These are phyloP conservation scores for Drepana arcuata DNA, from an alignment of 1,140 invertebrate genomes.

Conservation along the genomic window DNA sequence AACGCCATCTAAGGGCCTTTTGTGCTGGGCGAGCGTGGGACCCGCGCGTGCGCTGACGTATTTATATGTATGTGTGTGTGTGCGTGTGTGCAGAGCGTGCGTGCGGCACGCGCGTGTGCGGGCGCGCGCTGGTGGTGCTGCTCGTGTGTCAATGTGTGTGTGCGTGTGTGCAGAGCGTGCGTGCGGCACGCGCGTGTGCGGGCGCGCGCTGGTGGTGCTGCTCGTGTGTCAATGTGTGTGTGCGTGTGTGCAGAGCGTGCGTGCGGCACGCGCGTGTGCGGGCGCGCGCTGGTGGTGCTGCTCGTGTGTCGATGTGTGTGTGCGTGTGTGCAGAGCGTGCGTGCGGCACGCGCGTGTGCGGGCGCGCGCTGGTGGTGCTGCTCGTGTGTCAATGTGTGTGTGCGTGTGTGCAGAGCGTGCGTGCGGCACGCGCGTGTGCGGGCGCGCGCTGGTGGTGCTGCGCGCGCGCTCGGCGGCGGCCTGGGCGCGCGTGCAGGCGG, in stretches of 20 bases:
- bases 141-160: too few relatives aligned
- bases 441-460: constrained; percentile 84
- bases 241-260: constrained; percentile 73
- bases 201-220: constrained; percentile 82
- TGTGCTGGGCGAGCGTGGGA: too few relatives aligned
- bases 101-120: constrained; percentile 84
- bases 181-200: constrained; percentile 86
- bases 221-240: constrained; percentile 72
- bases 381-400: constrained; percentile 81
- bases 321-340: constrained; percentile 73
- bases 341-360: constrained; percentile 86
- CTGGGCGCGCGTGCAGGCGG: constrained; percentile 87
- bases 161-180: constrained; percentile 73
- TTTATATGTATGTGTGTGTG: too few relatives aligned
- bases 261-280: constrained; percentile 86
- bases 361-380: constrained; percentile 82
- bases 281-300: constrained; percentile 82
- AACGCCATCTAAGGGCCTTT: too few relatives aligned
- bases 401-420: constrained; percentile 75
- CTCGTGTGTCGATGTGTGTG: constrained; percentile 72
- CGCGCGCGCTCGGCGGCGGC: constrained; percentile 83
- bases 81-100: constrained; percentile 77
- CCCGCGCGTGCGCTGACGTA: too few relatives aligned
- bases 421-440: constrained; percentile 84
- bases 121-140: constrained; percentile 84